phyloP scores from a whole-genome alignment of 2,888 invertebrate species.

The Myathropa florea region DNA sequence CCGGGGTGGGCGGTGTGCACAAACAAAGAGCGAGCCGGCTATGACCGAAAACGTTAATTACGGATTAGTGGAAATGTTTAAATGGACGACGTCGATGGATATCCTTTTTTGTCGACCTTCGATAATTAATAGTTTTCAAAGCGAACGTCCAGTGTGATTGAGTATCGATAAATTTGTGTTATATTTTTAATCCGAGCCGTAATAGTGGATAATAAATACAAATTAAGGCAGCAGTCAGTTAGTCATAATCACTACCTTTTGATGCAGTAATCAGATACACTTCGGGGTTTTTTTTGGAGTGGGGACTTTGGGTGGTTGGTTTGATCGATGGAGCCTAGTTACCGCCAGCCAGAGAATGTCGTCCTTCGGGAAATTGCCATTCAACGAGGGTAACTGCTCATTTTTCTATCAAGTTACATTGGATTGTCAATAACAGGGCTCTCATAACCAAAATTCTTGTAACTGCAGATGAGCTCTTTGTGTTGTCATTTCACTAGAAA shows the following conservation, averaged over 20 bases:
- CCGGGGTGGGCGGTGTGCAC: not conserved
- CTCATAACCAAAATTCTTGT: no score
- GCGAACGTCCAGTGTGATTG: not conserved
- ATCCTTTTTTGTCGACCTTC: not conserved
- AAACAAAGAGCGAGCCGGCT: no score
- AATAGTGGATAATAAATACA: not conserved
- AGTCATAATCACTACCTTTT: not conserved
- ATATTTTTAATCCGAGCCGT: not conserved
- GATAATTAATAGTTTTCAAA: constrained; percentile 17
- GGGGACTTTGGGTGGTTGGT: no score
- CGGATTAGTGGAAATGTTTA: constrained; percentile 23
- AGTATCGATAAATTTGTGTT: not conserved
- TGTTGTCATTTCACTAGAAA: no score
- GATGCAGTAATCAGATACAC: not conserved
- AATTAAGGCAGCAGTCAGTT: not conserved
- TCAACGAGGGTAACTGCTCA: no score
- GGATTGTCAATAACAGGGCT: no score
- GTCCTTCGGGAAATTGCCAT: no score
- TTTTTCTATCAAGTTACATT: no score
- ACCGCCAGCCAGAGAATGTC: no score
- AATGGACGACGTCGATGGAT: not conserved
- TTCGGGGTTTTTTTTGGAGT: not conserved
- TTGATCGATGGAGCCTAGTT: not conserved
- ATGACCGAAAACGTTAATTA: constrained; percentile 21
- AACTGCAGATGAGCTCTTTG: no score